Evolutionary conservation across 2,888 invertebrate species (phyloP), one percentile per base, ranked within the genome.

Genomic region (Ptilodon capucinus): DNA sequence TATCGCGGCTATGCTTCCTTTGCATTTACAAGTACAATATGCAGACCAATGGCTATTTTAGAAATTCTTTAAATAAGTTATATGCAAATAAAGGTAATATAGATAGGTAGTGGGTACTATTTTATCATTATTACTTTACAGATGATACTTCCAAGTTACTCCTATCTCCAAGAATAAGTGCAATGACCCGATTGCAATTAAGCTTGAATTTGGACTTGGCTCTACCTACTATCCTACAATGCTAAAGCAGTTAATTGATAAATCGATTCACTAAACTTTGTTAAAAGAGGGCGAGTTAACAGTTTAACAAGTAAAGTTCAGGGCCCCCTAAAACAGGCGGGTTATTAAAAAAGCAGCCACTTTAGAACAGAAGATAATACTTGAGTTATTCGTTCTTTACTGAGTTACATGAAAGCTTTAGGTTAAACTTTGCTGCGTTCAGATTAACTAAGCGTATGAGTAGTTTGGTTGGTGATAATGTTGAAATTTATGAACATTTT

Each of bases 1-100:
- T 84, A 86, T 80, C 71, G 70, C 35, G n/a, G 18, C 19, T n/a
- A 38, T 38, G 38, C 38, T 38, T 13, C 38, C n/a, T 38, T 38
- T 38, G 9, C 19, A 38, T 11, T 17, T 19, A 16, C 7, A 4
- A 19, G 38, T 19, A 6, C 13, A 38, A 7, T 19, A n/a, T n/a
- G 13, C n/a, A 4, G 13, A 13, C 38, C 16, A 38, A 19, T 38
- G 9, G 38, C 19, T 1, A 11, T 38, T 38, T 25, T 9, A 8
- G 21, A 7, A 25, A 25, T 9, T 7, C 8, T 25, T 25, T 25
- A 25, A n/a, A n/a, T n/a, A n/a, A n/a, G n/a, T n/a, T n/a, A n/a
- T n/a, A n/a, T n/a, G n/a, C n/a, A n/a, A n/a, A n/a, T n/a, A n/a
- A n/a, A n/a, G n/a, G n/a, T n/a, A n/a, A n/a, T n/a, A n/a, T n/a